Evolutionary conservation across 2,797 vertebrate genomes (phyloP).

Genomic region (Xiphorhynchus erythropygius): DNA sequence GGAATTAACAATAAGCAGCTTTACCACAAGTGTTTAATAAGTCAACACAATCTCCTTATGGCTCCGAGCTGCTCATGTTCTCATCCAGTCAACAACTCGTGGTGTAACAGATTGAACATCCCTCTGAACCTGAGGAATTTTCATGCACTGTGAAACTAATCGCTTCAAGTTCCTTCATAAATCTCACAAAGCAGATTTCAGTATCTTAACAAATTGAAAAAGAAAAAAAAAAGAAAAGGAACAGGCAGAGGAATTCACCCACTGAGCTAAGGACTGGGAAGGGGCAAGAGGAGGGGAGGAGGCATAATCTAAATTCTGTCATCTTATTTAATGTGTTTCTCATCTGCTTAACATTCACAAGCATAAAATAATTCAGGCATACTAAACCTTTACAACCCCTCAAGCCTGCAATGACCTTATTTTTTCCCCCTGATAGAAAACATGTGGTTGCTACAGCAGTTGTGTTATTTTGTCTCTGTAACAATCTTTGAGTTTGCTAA

Average conservation of each 20-base stretch:
- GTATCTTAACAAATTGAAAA: constrained; percentile 79
- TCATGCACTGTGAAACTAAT: constrained; percentile 86
- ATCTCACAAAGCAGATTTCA: constrained; percentile 83
- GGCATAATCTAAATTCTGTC: constrained; percentile 73
- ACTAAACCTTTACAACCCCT: constrained; percentile 69
- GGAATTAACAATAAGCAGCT: constrained; percentile 91
- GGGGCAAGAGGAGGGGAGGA: constrained; percentile 13
- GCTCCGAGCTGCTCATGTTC: constrained; percentile 83
- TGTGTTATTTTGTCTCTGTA: constrained; percentile 38
- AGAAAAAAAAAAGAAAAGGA: constrained; percentile 45
- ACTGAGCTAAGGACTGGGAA: constrained; percentile 42
- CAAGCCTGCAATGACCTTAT: constrained; percentile 69
- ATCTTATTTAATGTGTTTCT: constrained; percentile 77
- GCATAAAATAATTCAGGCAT: constrained; percentile 75
- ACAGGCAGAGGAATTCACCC: constrained; percentile 29
- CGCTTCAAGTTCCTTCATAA: constrained; percentile 84
- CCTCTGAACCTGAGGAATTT: constrained; percentile 83
- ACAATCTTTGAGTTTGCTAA: neutral
- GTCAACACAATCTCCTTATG: constrained; percentile 90
- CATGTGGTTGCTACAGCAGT: constrained; percentile 57
- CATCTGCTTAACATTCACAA: constrained; percentile 78
- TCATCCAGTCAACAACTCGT: constrained; percentile 79
- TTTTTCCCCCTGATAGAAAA: constrained; percentile 42
- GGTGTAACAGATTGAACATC: constrained; percentile 82
- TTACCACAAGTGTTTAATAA: constrained; percentile 93